Percentiles rank a stretch among this genome's conserved stretches.
phyloP scores from a whole-genome alignment of 1,140 invertebrate species.

The Cydia splendana region DNA sequence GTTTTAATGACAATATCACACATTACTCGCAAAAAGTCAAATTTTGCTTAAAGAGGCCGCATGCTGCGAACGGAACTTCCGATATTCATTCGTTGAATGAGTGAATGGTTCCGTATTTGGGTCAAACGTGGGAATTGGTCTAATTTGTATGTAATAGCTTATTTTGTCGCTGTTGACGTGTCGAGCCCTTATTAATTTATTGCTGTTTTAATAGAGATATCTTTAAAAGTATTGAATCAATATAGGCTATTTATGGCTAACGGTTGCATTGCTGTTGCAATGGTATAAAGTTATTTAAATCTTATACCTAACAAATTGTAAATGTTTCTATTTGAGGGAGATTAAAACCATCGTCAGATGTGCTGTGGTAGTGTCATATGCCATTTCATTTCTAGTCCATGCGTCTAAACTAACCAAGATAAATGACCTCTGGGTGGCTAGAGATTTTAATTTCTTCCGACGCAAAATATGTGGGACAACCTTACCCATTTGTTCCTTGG shows the following conservation, averaged over 20 bases:
- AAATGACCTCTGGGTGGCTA: too few species aligned
- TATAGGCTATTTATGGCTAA: not conserved
- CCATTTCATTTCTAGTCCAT: too few species aligned
- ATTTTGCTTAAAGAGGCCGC: constrained; percentile 44
- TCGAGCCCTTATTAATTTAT: constrained; percentile 10
- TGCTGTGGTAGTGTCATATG: too few species aligned
- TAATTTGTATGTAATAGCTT: constrained; percentile 44
- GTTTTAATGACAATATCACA: constrained; percentile 43
- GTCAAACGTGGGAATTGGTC: constrained; percentile 53
- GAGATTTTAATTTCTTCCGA: too few species aligned
- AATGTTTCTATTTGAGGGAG: too few species aligned
- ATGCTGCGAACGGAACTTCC: constrained; percentile 48
- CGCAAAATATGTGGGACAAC: too few species aligned
- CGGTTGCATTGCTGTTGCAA: not conserved
- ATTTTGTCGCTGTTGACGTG: constrained; percentile 12
- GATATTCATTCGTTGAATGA: constrained; percentile 38
- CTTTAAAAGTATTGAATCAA: not conserved
- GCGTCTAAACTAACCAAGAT: too few species aligned
- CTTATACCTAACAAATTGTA: too few species aligned
- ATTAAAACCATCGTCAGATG: too few species aligned
- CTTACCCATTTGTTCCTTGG: too few species aligned
- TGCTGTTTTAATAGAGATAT: not conserved
- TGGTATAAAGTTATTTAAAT: too few species aligned
- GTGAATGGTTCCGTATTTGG: constrained; percentile 38
- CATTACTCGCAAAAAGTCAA: not conserved